Evolutionary conservation across 2,113 vertebrate species (phyloP).

Genomic region (Cavia aperea): DNA sequence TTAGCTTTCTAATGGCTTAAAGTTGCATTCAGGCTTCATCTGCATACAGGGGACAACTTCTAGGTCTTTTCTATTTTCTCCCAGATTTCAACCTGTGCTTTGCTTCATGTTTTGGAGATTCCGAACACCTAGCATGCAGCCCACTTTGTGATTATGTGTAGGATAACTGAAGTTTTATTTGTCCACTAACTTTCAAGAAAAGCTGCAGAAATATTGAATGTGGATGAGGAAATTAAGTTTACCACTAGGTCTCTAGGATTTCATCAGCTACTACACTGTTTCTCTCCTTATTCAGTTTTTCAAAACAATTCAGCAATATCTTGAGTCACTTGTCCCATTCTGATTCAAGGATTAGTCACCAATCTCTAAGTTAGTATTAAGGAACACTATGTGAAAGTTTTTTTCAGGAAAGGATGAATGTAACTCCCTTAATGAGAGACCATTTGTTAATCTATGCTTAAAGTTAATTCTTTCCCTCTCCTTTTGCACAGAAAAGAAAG

Average conservation of each 20-base stretch:
- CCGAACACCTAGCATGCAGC: not conserved
- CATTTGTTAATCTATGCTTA: not conserved
- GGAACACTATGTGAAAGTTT: not conserved
- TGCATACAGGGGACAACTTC: not conserved
- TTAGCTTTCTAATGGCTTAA: not conserved
- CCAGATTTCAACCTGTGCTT: not conserved
- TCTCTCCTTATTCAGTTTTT: not conserved
- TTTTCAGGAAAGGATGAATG: not conserved
- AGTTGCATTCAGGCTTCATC: not conserved
- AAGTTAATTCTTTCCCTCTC: not conserved
- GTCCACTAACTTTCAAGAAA: not conserved
- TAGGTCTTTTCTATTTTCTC: not conserved
- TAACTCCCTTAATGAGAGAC: not conserved
- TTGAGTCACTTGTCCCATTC: not conserved
- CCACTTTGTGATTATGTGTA: not conserved
- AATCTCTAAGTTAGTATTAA: not conserved
- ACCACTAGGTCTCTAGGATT: not conserved
- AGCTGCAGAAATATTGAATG: not conserved
- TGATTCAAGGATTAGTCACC: not conserved
- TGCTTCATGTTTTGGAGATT: not conserved
- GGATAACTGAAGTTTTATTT: not conserved
- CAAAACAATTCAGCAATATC: not conserved
- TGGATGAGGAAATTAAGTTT: not conserved
- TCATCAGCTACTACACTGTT: not conserved
- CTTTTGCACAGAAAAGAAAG: not conserved